Conservation (phyloP, 2,888 invertebrate genomes). For the Pammene fasciana region DNA sequence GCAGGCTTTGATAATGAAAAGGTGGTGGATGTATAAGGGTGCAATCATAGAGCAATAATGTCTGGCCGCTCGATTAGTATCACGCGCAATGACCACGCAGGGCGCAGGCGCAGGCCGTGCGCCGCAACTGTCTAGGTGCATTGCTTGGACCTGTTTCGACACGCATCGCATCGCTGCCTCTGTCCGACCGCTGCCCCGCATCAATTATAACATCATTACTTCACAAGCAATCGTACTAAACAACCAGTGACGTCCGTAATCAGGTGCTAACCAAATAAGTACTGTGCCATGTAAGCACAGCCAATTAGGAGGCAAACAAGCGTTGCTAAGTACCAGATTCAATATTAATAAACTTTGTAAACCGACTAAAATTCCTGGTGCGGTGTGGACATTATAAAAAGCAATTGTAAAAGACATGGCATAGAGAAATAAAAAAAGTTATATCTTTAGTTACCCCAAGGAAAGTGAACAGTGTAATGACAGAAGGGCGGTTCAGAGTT, state of each 20-base stretch:
- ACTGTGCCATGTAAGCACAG: slow-evolving; percentile 50
- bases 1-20: slow-evolving; percentile 56
- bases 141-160: slow-evolving; percentile 57
- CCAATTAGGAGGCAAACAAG: slow-evolving; percentile 47
- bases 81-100: slow-evolving; percentile 50
- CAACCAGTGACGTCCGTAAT: slow-evolving; percentile 40
- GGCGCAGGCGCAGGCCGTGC: slow-evolving; percentile 46
- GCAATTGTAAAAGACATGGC: slow-evolving; percentile 64
- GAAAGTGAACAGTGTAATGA: slow-evolving; percentile 78
- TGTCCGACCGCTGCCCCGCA: slow-evolving; percentile 43
- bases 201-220: slow-evolving; percentile 49
- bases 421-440: slow-evolving; percentile 64
- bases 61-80: slow-evolving; percentile 51
- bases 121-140: slow-evolving; percentile 41
- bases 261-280: slow-evolving; percentile 43
- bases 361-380: slow-evolving; percentile 42
- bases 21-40: slow-evolving; percentile 50
- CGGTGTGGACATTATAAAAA: slow-evolving; percentile 49
- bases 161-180: slow-evolving; percentile 55
- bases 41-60: slow-evolving; percentile 60
- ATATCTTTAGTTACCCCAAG: slow-evolving; percentile 67
- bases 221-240: slow-evolving; percentile 26
- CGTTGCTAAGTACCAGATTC: slow-evolving; percentile 42
- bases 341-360: slow-evolving; percentile 54
- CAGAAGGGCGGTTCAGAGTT: slow-evolving; percentile 77